Base-by-base conservation (phyloP, 1,140 invertebrate species). In the Drosophila watanabei region DNA sequence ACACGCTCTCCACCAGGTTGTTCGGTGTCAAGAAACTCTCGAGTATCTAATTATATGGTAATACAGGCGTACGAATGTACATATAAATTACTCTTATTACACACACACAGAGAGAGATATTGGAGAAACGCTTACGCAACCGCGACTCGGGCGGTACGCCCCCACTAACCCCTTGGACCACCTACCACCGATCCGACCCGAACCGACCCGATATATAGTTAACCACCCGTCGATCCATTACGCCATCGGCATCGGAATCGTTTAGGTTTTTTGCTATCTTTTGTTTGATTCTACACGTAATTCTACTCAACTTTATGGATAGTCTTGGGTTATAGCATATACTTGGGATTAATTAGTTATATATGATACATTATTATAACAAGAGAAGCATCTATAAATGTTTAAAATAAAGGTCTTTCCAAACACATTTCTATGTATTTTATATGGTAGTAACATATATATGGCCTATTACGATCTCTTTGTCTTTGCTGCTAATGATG, bases 31-130 rank as follows among this genome's bases (percentile, higher is more conserved):
- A 89, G 84, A 88, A 88, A 88, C 80, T 78, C 69, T 88, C 72
- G 82, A 89, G 85, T 84, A 82, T 82, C 89, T 91, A 91, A 91
- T 92, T 91, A 86, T 91, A 85, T 91, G 89, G 89, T 91, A 91
- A 91, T 92, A 85, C 79, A 69, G 65, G 73, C 83, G 79, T 72
- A 91, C 88, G 80, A 72, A 87, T 85, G 81, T 91, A 84, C 79
- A 91, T 91, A 91, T 91, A 82, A 91, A 88, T 88, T 91, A 89
- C 73, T 91, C 79, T 75, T 90, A 90, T 90, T 90, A 86, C 70
- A 71, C 57, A 63, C 43, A 69, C 37, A 69, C 54, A 60, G 49
- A 68, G 51, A 68, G 32, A 51, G 32, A 59, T 51, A 61, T 7
- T n/a, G 33, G 43, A 46, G 35, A 51, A 75, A 68, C 79, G 59